A percentile compares a stretch with the other conserved stretches of the same genome.
Conservation (phyloP, 2,113 vertebrate genomes). For the Strix uralensis region DNA sequence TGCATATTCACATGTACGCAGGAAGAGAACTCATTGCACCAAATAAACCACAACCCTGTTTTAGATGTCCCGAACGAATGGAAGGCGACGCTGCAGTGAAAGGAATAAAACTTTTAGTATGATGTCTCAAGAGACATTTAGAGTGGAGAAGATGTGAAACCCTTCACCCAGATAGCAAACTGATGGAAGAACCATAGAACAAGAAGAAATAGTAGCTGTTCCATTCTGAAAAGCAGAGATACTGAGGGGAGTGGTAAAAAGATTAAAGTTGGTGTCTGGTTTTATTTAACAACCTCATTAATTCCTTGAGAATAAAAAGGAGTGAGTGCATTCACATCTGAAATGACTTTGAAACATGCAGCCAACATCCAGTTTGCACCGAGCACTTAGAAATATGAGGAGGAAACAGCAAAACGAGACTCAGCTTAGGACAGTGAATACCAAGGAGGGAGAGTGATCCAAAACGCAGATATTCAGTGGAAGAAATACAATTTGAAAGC, state of each 20-base stretch:
- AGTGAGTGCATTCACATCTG: not conserved
- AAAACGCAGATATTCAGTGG: conserved; percentile 18
- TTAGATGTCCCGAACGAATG: not conserved
- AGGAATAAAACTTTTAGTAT: not conserved
- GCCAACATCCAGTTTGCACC: not conserved
- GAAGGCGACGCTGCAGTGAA: not conserved
- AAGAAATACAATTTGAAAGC: not conserved
- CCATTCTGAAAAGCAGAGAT: not conserved
- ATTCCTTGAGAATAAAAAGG: conserved; percentile 26
- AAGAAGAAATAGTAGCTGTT: not conserved
- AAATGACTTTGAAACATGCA: not conserved
- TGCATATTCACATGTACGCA: not conserved
- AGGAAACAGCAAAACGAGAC: conserved; percentile 5
- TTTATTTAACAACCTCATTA: conserved; percentile 28
- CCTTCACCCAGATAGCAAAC: not conserved
- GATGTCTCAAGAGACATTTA: not conserved
- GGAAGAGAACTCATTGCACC: not conserved
- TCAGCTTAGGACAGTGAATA: not conserved
- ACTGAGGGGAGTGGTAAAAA: not conserved
- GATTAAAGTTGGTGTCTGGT: not conserved
- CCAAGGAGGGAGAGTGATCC: not conserved
- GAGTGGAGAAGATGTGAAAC: not conserved
- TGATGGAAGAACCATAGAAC: not conserved
- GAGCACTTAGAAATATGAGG: not conserved
- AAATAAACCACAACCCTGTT: not conserved